Base-by-base conservation (phyloP, 2,113 vertebrate genomes). In the Pelecanus crispus region DNA sequence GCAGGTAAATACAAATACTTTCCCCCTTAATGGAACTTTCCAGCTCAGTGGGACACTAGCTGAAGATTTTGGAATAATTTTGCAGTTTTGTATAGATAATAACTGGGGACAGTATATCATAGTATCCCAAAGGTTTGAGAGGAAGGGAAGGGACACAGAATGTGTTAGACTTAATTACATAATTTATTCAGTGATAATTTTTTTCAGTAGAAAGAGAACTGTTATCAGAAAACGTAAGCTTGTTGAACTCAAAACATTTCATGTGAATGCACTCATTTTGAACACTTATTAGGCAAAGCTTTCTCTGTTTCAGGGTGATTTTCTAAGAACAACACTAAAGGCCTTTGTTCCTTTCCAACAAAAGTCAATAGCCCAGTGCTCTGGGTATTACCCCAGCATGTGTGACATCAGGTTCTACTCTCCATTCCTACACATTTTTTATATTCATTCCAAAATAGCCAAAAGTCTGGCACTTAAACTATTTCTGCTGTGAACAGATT, bases 391-490 rank as follows among this genome's bases (percentile, higher is more conserved):
- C 5, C 4, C 10, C 17, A 10, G 20, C 1, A 1, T 6, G 14
- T 10, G 20, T 4, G 45, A 9, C 29, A 40, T 25, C 34, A 67
- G 7, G 9, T 26, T 15, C 59, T 63, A 17, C 31, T 66, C 68
- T 66, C 63, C 11, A 4, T 7, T 38, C 50, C 72, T 24, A 7
- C 10, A 42, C 1, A 0, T 17, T n/a, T 50, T 25, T 34, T 2
- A 17, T 49, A 61, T 66, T 21, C n/a, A 78, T 66, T 28, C 11
- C 28, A 55, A 29, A 78, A 11, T 1, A 47, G 34, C 18, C 36
- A 13, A 9, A 83, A 61, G 8, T 66, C 65, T 79, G 56, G 16
- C 17, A 25, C 26, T 74, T 13, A 3, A 68, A 40, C 7, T 17
- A 14, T 10, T 55, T 29, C 58, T 53, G 53, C 18, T 13, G 15